Percentiles rank a stretch among this genome's conserved stretches.
These are phyloP conservation scores for Gouania willdenowi DNA, from an alignment of 2,797 vertebrate genomes.

Conservation along the genomic window DNA sequence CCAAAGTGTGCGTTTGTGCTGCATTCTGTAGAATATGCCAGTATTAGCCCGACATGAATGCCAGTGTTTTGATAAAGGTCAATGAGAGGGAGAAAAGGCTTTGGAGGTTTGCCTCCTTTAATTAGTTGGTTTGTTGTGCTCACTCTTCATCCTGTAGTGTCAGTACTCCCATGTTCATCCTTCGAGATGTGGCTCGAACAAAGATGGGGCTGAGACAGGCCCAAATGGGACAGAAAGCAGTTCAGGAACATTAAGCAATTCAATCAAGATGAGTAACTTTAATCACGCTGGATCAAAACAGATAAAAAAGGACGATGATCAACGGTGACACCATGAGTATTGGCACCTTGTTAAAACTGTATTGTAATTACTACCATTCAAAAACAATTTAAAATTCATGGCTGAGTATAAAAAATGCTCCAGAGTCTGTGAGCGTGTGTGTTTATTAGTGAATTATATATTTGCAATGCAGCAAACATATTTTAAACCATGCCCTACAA, in stretches of 20 bases:
- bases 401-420: no score
- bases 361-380: conserved; percentile 10
- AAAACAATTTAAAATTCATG: not conserved
- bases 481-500: no score
- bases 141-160: conserved; percentile 49
- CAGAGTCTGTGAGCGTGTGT: not conserved
- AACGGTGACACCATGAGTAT: conserved; percentile 31
- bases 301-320: conserved; percentile 15
- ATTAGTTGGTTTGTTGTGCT: conserved; percentile 67
- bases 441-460: not conserved
- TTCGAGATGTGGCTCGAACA: conserved; percentile 45
- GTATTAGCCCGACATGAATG: conserved; percentile 65
- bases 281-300: conserved; percentile 29
- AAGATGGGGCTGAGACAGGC: conserved; percentile 35
- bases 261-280: conserved; percentile 28
- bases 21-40: conserved; percentile 54
- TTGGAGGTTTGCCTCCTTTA: conserved; percentile 70
- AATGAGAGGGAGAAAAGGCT: conserved; percentile 68
- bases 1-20: conserved; percentile 65
- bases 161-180: conserved; percentile 46
- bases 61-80: conserved; percentile 77
- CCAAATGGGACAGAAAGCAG: conserved; percentile 28
- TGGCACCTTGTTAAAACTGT: conserved; percentile 14
- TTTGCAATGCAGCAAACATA: no score
- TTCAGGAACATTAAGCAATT: conserved; percentile 34